A percentile compares a stretch with the other conserved stretches of the same genome.
Evolutionary conservation across 1,140 invertebrate species (phyloP).

Genomic region (Apis florea): DNA sequence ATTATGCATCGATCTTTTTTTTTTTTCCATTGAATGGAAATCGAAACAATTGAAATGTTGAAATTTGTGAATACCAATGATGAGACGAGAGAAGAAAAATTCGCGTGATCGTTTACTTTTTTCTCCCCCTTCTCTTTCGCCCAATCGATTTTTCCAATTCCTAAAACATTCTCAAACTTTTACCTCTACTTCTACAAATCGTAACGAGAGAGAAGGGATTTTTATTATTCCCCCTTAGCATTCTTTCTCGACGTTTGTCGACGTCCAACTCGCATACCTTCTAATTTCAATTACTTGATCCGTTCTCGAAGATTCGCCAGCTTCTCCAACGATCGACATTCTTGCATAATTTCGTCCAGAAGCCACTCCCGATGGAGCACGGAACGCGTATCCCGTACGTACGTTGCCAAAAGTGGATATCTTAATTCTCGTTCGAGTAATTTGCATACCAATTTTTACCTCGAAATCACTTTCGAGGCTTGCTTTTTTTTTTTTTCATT

Average conservation of each 20-base stretch:
- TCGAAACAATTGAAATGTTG: too few species aligned
- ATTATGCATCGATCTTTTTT: too few species aligned
- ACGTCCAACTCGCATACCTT: not conserved
- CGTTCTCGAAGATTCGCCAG: not conserved
- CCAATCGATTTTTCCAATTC: too few species aligned
- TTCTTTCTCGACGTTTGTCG: not conserved
- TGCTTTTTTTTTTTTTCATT: too few species aligned
- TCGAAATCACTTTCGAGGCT: not conserved
- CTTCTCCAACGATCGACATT: constrained; percentile 14
- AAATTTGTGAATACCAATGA: too few species aligned
- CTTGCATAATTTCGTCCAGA: constrained; percentile 32
- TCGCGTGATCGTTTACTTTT: too few species aligned
- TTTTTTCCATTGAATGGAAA: too few species aligned
- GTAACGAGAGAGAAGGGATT: not conserved
- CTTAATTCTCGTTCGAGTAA: constrained; percentile 55
- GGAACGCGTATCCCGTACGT: not conserved
- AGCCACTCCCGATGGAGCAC: constrained; percentile 10
- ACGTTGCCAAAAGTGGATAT: constrained; percentile 39
- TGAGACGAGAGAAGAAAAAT: not conserved
- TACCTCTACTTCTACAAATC: not conserved
- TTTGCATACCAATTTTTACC: constrained; percentile 54
- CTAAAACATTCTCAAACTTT: not conserved
- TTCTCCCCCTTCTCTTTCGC: fast-evolving
- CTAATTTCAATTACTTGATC: constrained; percentile 34
- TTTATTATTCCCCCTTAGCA: not conserved